Evolutionary conservation across 2,888 invertebrate genomes (phyloP).

Genomic region (Drosophila hawaiiensis): DNA sequence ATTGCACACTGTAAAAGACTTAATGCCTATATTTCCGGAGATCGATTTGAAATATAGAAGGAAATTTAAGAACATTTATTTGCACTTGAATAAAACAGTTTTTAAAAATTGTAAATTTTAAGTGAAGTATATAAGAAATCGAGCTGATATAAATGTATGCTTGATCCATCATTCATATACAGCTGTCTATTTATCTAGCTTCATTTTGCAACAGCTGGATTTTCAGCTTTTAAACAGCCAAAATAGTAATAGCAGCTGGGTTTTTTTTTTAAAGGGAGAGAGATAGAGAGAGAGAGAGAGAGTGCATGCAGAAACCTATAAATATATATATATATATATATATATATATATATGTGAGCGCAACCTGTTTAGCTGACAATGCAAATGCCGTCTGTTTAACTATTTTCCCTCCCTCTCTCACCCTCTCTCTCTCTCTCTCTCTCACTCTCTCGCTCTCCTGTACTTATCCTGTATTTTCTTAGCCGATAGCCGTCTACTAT

Average conservation of each 20-base stretch:
- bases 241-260: neutral
- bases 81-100: neutral
- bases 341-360: conserved; percentile 5
- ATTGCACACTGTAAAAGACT: no score
- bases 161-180: neutral
- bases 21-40: neutral
- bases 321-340: neutral
- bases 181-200: neutral
- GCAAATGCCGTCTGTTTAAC: conserved; percentile 25
- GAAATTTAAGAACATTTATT: neutral
- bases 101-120: neutral
- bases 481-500: conserved; percentile 52
- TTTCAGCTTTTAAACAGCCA: neutral
- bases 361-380: conserved; percentile 45
- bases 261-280: neutral
- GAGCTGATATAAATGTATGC: neutral
- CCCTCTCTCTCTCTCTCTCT: conserved; percentile 1
- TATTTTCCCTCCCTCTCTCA: neutral
- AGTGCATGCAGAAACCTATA: conserved; percentile 1
- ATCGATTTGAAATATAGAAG: neutral
- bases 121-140: neutral
- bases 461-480: conserved; percentile 31
- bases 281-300: neutral
- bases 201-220: neutral
- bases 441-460: neutral